These are phyloP conservation scores for Epizoanthus stellaris DNA, from an alignment of 92 coral and sea anemone genomes.

Conservation along the genomic window DNA sequence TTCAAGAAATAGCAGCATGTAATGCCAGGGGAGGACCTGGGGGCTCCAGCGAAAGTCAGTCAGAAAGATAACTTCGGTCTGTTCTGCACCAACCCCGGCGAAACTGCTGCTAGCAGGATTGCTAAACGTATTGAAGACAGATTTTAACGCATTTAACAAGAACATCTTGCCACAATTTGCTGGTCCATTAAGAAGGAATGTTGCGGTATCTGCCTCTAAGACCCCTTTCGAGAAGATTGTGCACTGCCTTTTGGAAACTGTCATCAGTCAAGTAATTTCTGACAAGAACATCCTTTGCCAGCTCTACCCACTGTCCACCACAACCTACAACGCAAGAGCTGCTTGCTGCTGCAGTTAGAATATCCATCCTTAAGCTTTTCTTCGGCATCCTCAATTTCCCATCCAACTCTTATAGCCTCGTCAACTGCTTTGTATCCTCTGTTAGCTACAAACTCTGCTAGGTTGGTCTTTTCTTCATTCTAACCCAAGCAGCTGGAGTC, in stretches of 20 bases:
- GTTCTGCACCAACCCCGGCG: too few relatives aligned
- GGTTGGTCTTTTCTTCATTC: conserved; percentile 29
- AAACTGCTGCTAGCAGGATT: too few relatives aligned
- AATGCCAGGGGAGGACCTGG: too few relatives aligned
- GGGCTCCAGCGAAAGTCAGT: too few relatives aligned
- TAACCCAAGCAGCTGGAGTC: conserved; percentile 33
- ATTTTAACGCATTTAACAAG: too few relatives aligned
- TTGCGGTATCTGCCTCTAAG: too few relatives aligned
- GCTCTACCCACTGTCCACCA: conserved; percentile 1
- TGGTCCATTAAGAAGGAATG: too few relatives aligned
- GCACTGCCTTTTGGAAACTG: conserved; percentile 30
- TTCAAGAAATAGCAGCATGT: too few relatives aligned
- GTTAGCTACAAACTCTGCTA: conserved; percentile 50
- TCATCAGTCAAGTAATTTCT: neutral
- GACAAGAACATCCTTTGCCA: conserved; percentile 10
- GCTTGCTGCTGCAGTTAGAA: neutral
- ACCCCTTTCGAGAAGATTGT: too few relatives aligned
- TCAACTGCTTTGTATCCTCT: conserved; percentile 43
- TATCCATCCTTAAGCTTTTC: conserved; percentile 7
- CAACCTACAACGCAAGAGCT: conserved; percentile 21
- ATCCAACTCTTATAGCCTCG: conserved; percentile 44
- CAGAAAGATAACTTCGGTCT: too few relatives aligned
- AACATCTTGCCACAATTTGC: too few relatives aligned
- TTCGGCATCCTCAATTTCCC: conserved; percentile 45
- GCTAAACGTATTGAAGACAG: neutral